Base-by-base conservation (phyloP, 2,888 invertebrate genomes). In the Autographa gamma region DNA sequence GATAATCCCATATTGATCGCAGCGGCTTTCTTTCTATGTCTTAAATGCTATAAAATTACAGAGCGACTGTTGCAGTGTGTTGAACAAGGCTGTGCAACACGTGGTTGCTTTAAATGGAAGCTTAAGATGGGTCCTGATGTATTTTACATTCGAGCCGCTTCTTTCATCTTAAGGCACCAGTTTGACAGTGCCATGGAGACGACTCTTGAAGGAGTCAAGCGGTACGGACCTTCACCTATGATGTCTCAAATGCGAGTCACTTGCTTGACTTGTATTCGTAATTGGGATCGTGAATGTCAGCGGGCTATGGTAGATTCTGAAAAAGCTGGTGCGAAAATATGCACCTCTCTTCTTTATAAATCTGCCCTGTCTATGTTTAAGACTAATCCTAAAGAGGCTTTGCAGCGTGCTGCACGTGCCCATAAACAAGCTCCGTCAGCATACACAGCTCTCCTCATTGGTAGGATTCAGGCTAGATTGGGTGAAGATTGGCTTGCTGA, bases 21-120 rank as follows among this genome's bases (percentile, higher is more conserved):
- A n/a, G 91, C 95, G 61, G 93, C 95, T 6, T 94, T 95, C 76
- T 95, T 95, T 78, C 87, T 95, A 41, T 95, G 95, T 74, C 87
- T 95, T 48, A 87, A 93, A 60, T 94, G 94, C 73, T 95, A 87
- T 76, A 88, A 86, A 66, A 92, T 95, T 73, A 82, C 88, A 48
- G 93, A 93, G 66, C 85, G 74, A 59, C 79, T 95, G 58, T 77
- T 95, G 54, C 78, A 86, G 41, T 95, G 95, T 77, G 86, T 87
- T 18, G 91, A 93, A 71, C 75, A 81, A 1, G 90, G 89, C 1
- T 95, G 95, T 71, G 85, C 83, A 1, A 86, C 77, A 13, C 87
- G 85, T 25, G 95, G 95, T 1, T 88, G 88, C 52, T 83, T 86
- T 38, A 71, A 63, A 13, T 31, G 81, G 5, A 76, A 79, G 58